A percentile compares a stretch with the other conserved stretches of the same genome.
phyloP scores from a whole-genome alignment of 2,113 vertebrate species.

The Talpa occidentalis region DNA sequence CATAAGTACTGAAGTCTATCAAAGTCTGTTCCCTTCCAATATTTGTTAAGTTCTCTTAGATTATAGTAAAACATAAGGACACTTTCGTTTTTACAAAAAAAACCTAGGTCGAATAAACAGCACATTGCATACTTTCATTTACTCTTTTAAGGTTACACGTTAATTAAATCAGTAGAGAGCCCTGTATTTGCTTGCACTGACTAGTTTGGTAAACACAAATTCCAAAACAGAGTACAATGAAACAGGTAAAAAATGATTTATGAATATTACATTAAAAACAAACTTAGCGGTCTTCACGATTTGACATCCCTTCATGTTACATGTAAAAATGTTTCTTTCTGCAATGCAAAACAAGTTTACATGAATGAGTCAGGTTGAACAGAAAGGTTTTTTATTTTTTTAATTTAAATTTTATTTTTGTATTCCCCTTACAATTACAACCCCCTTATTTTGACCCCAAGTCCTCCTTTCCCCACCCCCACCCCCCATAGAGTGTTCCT shows the following conservation, averaged over 20 bases:
- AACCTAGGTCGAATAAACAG: background rate
- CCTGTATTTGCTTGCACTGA: background rate
- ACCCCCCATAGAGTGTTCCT: too few species aligned
- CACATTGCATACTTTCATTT: background rate
- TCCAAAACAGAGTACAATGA: background rate
- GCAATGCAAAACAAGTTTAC: background rate
- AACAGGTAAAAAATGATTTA: background rate
- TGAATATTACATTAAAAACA: background rate
- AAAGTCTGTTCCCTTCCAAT: conserved; percentile 32
- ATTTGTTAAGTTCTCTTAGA: conserved; percentile 57
- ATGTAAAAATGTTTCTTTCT: background rate
- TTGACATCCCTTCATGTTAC: background rate
- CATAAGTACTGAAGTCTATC: conserved; percentile 17
- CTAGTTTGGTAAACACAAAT: background rate
- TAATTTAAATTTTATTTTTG: too few species aligned
- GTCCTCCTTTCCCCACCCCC: too few species aligned
- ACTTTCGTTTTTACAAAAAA: background rate
- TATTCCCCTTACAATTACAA: too few species aligned
- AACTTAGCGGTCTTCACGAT: background rate
- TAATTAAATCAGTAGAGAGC: background rate
- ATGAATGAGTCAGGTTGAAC: background rate
- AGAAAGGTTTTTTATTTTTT: conserved; percentile 23
- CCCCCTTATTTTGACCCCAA: too few species aligned
- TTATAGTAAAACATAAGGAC: conserved; percentile 32
- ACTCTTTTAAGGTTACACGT: conserved; percentile 11